Base-by-base conservation (phyloP, 2,113 vertebrate genomes). In the Tor tambroides region DNA sequence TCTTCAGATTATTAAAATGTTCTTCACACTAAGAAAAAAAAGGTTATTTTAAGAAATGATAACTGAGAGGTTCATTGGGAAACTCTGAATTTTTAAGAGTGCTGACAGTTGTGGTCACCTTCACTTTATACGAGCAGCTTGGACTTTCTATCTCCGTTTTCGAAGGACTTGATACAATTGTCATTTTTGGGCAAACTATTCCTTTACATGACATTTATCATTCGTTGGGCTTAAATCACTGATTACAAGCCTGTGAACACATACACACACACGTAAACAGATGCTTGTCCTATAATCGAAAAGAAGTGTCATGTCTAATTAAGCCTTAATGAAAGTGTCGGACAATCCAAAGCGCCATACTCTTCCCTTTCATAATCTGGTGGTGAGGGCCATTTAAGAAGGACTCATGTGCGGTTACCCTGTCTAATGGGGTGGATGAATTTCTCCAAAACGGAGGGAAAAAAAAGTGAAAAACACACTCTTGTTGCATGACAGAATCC, bases 401-500 rank as follows among this genome's bases (percentile, higher is more conserved):
- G 89, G 87, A 91, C 91, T 92, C 90, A 87, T 65, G 90, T 88
- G 92, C 61, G 92, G 91, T 92, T 83, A 56, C 38, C 72, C 67
- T 89, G 90, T 91, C 93, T 94, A 94, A 95, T 95, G 84, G 51
- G 38, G 83, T 79, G 85, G 89, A 88, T 88, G 80, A 87, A 86
- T 89, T 88, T 90, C 89, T 92, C 91, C 86, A 89, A 87, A 93
- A 92, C 88, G 90, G 88, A 91, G 91, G 89, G 90, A 93, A 88
- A 91, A 88, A 91, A 87, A 91, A 92, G 92, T 92, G 93, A 94
- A 95, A 94, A 95, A 95, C 91, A 92, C 92, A 91, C 93, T 95
- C 93, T 94, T 93, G 94, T 95, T 94, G 94, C 94, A 95, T 95
- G 95, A 95, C 94, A 94, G 93, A 95, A 94, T 95, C 94, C 93